Percentiles rank a stretch among this genome's conserved stretches.
These are phyloP conservation scores for Amphimedon queenslandica DNA, from an alignment of 37 sponge, comb jelly and placozoan genomes.

Conservation along the genomic window DNA sequence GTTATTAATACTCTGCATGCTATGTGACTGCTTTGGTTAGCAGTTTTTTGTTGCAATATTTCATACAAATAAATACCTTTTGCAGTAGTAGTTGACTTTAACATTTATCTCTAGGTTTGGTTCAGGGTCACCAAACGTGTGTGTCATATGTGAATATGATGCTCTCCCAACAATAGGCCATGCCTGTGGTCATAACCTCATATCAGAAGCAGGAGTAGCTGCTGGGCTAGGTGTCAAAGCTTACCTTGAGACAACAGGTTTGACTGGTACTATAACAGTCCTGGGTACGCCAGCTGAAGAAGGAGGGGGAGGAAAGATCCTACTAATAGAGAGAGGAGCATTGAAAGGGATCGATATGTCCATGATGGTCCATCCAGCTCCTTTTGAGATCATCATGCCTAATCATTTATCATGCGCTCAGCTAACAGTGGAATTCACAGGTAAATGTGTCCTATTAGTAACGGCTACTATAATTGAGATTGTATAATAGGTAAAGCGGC, in stretches of 20 bases:
- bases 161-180: slow-evolving; percentile 87
- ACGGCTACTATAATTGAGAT: not conserved
- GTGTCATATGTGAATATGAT: slow-evolving; percentile 80
- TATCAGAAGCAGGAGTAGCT: slow-evolving; percentile 78
- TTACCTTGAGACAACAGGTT: slow-evolving; percentile 41
- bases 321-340: slow-evolving; percentile 56
- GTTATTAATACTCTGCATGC: no score
- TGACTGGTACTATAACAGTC: slow-evolving; percentile 53
- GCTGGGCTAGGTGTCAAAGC: slow-evolving; percentile 81
- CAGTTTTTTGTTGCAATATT: no score
- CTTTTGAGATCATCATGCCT: slow-evolving; percentile 24
- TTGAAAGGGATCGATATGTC: slow-evolving; percentile 74
- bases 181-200: slow-evolving; percentile 87
- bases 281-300: slow-evolving; percentile 94
- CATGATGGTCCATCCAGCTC: slow-evolving; percentile 91
- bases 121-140: slow-evolving; percentile 56
- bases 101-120: slow-evolving; percentile 7
- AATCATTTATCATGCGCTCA: no score
- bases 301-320: slow-evolving; percentile 75
- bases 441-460: not conserved
- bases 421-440: no score
- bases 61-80: no score
- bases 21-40: no score
- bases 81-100: no score
- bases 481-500: slow-evolving; percentile 43